phyloP scores from a whole-genome alignment of 1,140 invertebrate genomes.

The Drosophila tani region DNA sequence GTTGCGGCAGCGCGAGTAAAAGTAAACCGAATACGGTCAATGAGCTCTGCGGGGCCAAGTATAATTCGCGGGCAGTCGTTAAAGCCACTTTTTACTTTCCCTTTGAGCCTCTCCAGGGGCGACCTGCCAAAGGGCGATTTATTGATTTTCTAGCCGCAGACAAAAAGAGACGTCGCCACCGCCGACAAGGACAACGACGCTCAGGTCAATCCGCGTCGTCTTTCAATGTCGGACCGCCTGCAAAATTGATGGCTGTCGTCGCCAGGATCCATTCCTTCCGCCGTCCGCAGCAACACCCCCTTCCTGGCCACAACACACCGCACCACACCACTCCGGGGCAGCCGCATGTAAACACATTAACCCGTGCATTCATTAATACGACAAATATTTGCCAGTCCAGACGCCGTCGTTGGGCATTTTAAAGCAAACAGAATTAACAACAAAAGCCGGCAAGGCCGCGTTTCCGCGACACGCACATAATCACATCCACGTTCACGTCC shows the following conservation, averaged over 20 bases:
- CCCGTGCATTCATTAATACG: slow-evolving; percentile 80
- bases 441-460: slow-evolving; percentile 71
- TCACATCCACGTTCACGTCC: slow-evolving; percentile 1
- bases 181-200: not conserved
- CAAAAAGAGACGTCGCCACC: not conserved
- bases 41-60: slow-evolving; percentile 51
- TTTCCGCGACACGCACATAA: slow-evolving; percentile 46
- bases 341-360: slow-evolving; percentile 77
- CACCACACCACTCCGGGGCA: slow-evolving; percentile 1
- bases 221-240: slow-evolving; percentile 51
- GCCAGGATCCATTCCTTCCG: slow-evolving; percentile 19
- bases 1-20: slow-evolving; percentile 70
- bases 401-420: slow-evolving; percentile 63
- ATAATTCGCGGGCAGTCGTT: slow-evolving; percentile 25
- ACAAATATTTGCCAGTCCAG: slow-evolving; percentile 74
- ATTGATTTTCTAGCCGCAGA: slow-evolving; percentile 66
- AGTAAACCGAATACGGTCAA: slow-evolving; percentile 69
- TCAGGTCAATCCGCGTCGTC: slow-evolving; percentile 27
- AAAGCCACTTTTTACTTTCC: slow-evolving; percentile 2
- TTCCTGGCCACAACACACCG: not conserved
- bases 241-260: slow-evolving; percentile 62
- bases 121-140: slow-evolving; percentile 18
- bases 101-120: not conserved
- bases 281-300: not conserved
- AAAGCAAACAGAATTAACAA: slow-evolving; percentile 82